phyloP scores from a whole-genome alignment of 2,888 invertebrate species.

The Acanthosepion lycidas region DNA sequence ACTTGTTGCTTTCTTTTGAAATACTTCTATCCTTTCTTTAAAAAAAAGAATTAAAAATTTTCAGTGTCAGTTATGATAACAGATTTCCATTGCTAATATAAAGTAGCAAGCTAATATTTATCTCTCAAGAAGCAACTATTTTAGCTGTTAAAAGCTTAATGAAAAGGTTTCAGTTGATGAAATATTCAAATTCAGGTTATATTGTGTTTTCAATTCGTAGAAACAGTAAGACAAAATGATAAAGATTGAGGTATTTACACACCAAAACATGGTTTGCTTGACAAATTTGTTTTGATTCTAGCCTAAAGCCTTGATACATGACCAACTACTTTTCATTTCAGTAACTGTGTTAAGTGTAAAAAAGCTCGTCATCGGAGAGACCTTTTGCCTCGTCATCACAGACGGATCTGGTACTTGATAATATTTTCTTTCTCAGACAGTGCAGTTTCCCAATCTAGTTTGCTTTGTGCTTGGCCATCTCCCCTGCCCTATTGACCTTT shows the following conservation, averaged over 20 bases:
- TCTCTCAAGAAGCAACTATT: not conserved
- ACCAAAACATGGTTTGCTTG: not conserved
- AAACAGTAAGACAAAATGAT: not conserved
- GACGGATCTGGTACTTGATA: constrained; percentile 35
- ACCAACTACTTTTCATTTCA: constrained; percentile 37
- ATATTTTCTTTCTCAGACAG: not conserved
- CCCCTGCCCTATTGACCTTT: no score
- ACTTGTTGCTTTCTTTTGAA: no score
- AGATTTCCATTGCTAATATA: no score
- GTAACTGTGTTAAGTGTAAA: constrained; percentile 37
- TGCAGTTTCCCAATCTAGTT: constrained; percentile 14
- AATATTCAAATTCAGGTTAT: not conserved
- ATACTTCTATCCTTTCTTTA: no score
- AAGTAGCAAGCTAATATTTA: no score
- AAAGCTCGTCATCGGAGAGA: constrained; percentile 42
- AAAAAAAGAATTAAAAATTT: no score
- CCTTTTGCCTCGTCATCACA: constrained; percentile 42
- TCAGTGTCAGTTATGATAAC: no score
- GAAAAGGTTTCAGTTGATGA: not conserved
- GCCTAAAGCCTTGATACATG: not conserved
- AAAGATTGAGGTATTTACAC: not conserved
- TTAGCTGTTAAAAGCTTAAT: not conserved
- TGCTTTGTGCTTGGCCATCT: constrained; percentile 33
- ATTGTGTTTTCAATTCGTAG: not conserved
- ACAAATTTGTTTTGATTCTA: not conserved